Evolutionary conservation across 2,888 invertebrate species (phyloP), one percentile per base, ranked within the genome.

Genomic region (Lepidocyrtinus sp.): DNA sequence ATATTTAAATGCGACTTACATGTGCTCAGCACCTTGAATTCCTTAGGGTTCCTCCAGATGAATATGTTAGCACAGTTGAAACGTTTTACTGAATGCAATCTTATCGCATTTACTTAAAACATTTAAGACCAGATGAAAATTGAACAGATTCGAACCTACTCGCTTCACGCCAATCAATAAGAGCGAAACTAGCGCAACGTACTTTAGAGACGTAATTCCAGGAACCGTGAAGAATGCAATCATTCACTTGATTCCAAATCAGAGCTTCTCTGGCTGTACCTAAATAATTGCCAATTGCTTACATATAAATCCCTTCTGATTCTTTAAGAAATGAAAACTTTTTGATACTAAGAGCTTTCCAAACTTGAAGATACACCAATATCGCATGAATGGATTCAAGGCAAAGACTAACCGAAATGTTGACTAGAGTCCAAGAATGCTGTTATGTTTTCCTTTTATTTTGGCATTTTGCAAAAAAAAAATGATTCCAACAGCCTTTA

Each of bases 391-490:
- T 59, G 24, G 26, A n/a, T 21, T 68, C 75, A 69, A 75, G 69
- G 75, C 75, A 62, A 72, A 36, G 36, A 36, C 36, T 36, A 64
- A 76, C 70, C 70, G 50, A 70, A 76, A 76, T 70, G 69, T 76
- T 76, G 75, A 76, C 46, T 70, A 25, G 27, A 15, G 62, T 69
- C 75, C 75, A 76, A 70, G 50, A 75, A 62, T 76, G 69, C 36
- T 36, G 7, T 27, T 64, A 63, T 76, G 75, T 76, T 76, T 76
- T 76, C 75, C 61, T 70, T 70, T 72, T n/a, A n/a, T 75, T 76
- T 76, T 36, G 75, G 75, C 70, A 76, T n/a, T 76, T 76, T 76
- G 75, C 75, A 76, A 64, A 61, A 64, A 36, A 22, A n/a, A 36
- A 36, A 12, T 36, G 36, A 36, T 12, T 36, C 12, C 5, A 9